Base-by-base conservation (phyloP, 1,140 invertebrate species). In the Zaprionus davidi region DNA sequence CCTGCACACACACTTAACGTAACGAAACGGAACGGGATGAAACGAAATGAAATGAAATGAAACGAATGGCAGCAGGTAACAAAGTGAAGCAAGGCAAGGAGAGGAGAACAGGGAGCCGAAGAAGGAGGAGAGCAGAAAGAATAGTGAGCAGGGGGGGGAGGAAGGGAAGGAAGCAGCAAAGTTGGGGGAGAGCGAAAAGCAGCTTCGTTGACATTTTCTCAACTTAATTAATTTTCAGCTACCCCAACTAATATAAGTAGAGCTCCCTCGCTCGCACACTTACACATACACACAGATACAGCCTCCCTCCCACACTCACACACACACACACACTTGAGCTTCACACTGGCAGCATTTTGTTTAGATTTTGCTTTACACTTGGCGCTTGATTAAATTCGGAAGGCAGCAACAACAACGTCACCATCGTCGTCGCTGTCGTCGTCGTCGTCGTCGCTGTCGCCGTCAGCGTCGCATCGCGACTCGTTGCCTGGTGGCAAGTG, bases 201-300 rank as follows among this genome's bases (percentile, higher is more conserved):
- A 81, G 84, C 84, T 65, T 78, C 81, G 84, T 87, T 88, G 84
- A 87, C 84, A 87, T 88, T 87, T 87, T 88, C 85, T 88, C 84
- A 88, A 88, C 84, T 87, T 87, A 87, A 87, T 87, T 87, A 87
- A 87, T 84, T 87, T 87, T 88, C 63, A 71, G 77, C 77, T 78
- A 73, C 75, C 71, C 64, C 66, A 82, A 66, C 78, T 78, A 84
- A 80, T 72, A 75, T 63, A 78, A 46, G 53, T 20, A 28, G 26
- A 56, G n/a, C 28, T 55, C 20, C 20, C 36, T 7, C 41, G n/a
- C 41, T 5, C 41, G 57, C 41, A 58, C 34, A 64, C 58, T 59
- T 62, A 73, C 63, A 60, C 41, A 69, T 26, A 71, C 36, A 62
- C 49, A 44, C 46, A 60, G 46, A 49, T 12, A 38, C 34, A 46